phyloP scores from a whole-genome alignment of 2,797 vertebrate species.

The Pseudomugil tenellus region DNA sequence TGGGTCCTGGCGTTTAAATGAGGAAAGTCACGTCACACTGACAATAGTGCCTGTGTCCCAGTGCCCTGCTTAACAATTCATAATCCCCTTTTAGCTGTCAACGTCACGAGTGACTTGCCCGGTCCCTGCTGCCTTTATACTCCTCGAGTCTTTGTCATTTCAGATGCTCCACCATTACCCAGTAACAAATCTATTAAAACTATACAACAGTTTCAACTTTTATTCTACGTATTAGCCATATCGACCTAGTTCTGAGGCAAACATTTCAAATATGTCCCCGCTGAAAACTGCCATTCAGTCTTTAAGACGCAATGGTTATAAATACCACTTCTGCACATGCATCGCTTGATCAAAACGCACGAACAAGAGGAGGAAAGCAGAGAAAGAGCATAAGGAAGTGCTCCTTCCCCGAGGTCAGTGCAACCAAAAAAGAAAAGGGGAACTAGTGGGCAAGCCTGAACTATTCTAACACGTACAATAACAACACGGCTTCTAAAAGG shows the following conservation, averaged over 20 bases:
- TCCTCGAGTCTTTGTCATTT: conserved; percentile 11
- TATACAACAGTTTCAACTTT: conserved; percentile 1
- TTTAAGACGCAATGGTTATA: neutral
- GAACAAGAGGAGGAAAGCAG: conserved; percentile 25
- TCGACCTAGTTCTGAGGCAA: conserved; percentile 22
- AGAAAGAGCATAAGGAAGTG: conserved; percentile 52
- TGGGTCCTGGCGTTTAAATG: conserved; percentile 27
- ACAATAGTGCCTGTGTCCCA: conserved; percentile 57
- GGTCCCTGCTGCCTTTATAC: conserved; percentile 1
- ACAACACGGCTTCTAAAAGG: conserved; percentile 36
- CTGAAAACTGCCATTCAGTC: neutral
- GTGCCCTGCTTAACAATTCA: conserved; percentile 66
- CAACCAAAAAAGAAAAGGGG: conserved; percentile 70
- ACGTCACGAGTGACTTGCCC: conserved; percentile 44
- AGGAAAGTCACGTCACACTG: conserved; percentile 47
- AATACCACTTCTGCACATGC: conserved; percentile 14
- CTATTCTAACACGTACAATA: conserved; percentile 54
- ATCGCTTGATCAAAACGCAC: conserved; percentile 22
- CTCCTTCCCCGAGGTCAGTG: conserved; percentile 57
- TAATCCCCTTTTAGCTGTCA: conserved; percentile 61
- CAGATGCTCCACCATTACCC: neutral
- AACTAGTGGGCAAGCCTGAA: conserved; percentile 66
- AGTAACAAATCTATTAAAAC: neutral
- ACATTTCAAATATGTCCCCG: neutral
- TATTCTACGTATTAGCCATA: conserved; percentile 4